phyloP scores from a whole-genome alignment of 2,113 vertebrate genomes.

The Lepus europaeus region DNA sequence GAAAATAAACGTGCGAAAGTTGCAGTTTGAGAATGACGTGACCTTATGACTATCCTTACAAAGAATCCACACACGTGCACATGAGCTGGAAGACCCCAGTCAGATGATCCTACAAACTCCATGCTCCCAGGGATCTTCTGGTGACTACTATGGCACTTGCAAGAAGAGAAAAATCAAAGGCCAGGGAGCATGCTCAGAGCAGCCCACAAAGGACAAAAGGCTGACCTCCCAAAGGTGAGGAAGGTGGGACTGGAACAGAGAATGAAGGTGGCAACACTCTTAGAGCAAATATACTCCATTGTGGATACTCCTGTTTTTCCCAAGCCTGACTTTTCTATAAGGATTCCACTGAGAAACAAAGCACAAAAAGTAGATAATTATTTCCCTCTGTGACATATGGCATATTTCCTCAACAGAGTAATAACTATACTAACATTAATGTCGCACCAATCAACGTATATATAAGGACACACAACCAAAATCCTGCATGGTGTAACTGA shows the following conservation, averaged over 20 bases:
- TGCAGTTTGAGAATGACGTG: background rate
- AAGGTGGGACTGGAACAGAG: background rate
- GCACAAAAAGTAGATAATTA: background rate
- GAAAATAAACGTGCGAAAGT: background rate
- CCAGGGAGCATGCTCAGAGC: background rate
- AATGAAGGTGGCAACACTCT: background rate
- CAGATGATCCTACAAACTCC: background rate
- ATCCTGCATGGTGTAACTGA: background rate
- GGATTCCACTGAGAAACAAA: background rate
- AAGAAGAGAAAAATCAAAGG: background rate
- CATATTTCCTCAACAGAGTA: slow-evolving; percentile 14
- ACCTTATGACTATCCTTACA: background rate
- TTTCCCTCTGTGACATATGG: background rate
- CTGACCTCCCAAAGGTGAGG: background rate
- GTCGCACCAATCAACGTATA: background rate
- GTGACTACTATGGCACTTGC: background rate
- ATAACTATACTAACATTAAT: background rate
- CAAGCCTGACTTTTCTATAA: background rate
- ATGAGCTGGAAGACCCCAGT: background rate
- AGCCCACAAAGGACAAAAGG: background rate
- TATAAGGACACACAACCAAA: background rate
- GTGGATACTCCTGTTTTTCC: background rate
- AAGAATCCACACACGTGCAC: fast-evolving
- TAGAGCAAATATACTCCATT: background rate
- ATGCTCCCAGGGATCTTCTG: background rate